Percentiles rank a stretch among this genome's conserved stretches.
Evolutionary conservation across 2,888 invertebrate species (phyloP).

Genomic region (Brenthis hecate): DNA sequence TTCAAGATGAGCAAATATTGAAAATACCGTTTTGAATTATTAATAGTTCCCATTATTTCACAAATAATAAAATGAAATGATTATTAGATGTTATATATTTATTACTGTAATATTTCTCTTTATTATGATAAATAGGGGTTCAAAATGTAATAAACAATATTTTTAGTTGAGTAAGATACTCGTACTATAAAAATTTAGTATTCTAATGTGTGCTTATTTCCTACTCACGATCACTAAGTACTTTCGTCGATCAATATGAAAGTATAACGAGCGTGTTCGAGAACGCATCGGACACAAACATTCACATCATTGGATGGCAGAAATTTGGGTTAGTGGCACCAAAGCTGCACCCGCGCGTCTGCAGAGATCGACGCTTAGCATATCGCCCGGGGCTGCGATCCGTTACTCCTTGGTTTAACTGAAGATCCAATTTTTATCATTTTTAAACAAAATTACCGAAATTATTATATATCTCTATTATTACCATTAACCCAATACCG

Average conservation of each 20-base stretch:
- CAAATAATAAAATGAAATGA: no score
- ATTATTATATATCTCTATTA: not conserved
- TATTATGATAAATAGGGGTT: no score
- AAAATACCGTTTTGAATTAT: not conserved
- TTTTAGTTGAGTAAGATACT: no score
- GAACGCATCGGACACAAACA: constrained; percentile 70
- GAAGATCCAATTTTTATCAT: constrained; percentile 65
- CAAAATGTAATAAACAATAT: not conserved
- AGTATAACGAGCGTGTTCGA: constrained; percentile 77
- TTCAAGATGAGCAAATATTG: constrained; percentile 8
- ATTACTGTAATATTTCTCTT: no score
- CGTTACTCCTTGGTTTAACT: constrained; percentile 73
- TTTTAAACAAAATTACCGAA: constrained; percentile 47
- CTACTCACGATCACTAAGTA: constrained; percentile 46
- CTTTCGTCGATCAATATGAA: constrained; percentile 76
- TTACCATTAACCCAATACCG: not conserved
- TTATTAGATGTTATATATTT: no score
- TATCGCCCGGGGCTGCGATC: constrained; percentile 69
- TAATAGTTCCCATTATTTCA: no score
- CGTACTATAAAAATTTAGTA: not conserved
- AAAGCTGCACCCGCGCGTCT: constrained; percentile 49
- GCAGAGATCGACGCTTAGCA: constrained; percentile 67
- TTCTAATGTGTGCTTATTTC: constrained; percentile 22
- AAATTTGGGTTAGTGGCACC: constrained; percentile 79
- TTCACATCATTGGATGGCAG: constrained; percentile 67